A percentile compares a stretch with the other conserved stretches of the same genome.
Conservation (phyloP, 2,888 invertebrate species). For the Monopis laevigella region DNA sequence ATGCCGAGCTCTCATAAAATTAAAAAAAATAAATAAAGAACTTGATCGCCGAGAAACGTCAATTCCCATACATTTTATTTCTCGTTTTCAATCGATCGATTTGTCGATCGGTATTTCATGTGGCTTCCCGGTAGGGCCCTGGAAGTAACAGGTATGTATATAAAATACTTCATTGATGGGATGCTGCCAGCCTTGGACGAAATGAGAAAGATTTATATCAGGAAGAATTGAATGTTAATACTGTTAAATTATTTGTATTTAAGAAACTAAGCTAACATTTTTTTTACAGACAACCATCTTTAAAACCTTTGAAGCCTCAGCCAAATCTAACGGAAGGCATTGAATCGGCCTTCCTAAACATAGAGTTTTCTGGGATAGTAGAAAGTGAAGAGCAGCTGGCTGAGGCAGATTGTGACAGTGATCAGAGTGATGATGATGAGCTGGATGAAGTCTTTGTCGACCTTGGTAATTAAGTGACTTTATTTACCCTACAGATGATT, state of each 20-base stretch:
- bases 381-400: conserved; percentile 52
- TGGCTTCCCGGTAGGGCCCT: too few relatives aligned
- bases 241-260: too few relatives aligned
- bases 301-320: conserved; percentile 48
- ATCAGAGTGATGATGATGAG: conserved; percentile 38
- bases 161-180: conserved; percentile 95
- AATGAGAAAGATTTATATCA: conserved; percentile 28
- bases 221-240: too few relatives aligned
- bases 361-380: conserved; percentile 61
- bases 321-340: conserved; percentile 56
- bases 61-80: too few relatives aligned
- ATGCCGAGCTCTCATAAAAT: too few relatives aligned
- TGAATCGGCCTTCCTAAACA: conserved; percentile 61
- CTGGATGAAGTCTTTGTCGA: conserved; percentile 56
- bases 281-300: conserved; percentile 43
- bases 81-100: too few relatives aligned
- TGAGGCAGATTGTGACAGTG: conserved; percentile 43
- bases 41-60: too few relatives aligned
- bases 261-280: too few relatives aligned
- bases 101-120: too few relatives aligned
- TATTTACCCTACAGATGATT: too few relatives aligned
- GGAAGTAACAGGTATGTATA: too few relatives aligned
- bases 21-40: too few relatives aligned
- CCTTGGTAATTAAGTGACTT: conserved; percentile 55
- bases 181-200: conserved; percentile 42